Conservation (phyloP, 2,797 vertebrate species). For the Sternotherus odoratus region DNA sequence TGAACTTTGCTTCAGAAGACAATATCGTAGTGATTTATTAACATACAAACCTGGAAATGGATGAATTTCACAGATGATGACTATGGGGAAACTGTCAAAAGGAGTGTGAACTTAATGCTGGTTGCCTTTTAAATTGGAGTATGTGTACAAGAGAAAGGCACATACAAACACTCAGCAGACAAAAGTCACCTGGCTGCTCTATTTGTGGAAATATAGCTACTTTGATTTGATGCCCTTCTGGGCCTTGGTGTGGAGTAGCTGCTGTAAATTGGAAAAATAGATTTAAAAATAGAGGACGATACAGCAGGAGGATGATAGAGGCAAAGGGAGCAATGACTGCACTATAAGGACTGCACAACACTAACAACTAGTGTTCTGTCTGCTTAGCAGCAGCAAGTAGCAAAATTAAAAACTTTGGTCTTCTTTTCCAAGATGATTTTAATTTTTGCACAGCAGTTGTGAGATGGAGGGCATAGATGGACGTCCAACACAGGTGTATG, state of each 20-base stretch:
- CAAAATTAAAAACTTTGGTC: neutral
- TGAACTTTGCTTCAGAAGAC: neutral
- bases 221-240: neutral
- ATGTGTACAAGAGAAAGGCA: neutral
- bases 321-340: neutral
- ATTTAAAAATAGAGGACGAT: neutral
- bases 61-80: neutral
- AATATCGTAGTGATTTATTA: neutral
- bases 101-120: neutral
- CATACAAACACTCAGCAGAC: neutral
- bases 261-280: neutral
- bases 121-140: neutral
- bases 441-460: neutral
- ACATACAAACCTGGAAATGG: neutral
- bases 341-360: neutral
- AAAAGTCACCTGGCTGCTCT: neutral
- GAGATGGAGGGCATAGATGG: neutral
- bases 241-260: neutral
- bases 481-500: neutral
- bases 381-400: neutral
- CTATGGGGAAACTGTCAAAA: neutral
- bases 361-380: neutral
- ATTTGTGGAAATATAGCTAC: neutral
- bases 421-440: neutral
- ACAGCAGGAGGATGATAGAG: neutral